Base-by-base conservation (phyloP, 2,113 vertebrate genomes). In the Alethe castanea region DNA sequence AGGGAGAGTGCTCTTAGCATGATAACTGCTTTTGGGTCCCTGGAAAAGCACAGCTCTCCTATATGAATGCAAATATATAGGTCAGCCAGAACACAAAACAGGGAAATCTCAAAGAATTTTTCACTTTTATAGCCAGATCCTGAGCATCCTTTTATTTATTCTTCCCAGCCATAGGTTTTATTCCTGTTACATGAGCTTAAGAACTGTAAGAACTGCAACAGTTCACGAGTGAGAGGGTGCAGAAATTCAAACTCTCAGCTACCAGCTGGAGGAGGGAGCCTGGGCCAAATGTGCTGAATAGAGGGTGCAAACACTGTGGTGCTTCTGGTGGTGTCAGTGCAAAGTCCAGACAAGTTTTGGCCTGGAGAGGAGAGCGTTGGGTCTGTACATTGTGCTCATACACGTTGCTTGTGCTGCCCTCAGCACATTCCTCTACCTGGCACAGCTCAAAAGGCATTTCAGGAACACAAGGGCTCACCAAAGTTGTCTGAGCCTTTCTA, bases 141-240 rank as follows among this genome's bases (percentile, higher is more conserved):
- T 90, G 44, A 88, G 24, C 53, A 35, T 90, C 29, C 48, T 83
- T 86, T 93, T 57, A 54, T 67, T 92, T 81, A 54, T 88, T 80
- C 33, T 76, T 71, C 54, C 8, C 7, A 91, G 60, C 65, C 40
- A 60, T 33, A 52, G 17, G 11, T 42, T 91, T 90, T 82, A 64
- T 74, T 48, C 33, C 44, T 76, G 6, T 81, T 74, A 33, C 6
- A 36, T 1, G 1, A 40, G 29, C 29, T 33, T 45, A 40, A 62
- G 60, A 65, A 20, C 25, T 35, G 40, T 45, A 36, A 59, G 61
- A 66, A 22, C 17, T 35, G 42, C 69, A 78, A 23, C 26, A 44
- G 16, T 70, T 86, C 4, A 4, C 40, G 22, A 42, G 48, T 24
- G 59, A 60, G 29, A 57, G 18, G 28, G 24, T 20, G 13, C 15